Evolutionary conservation across 2,797 vertebrate genomes (phyloP), one percentile per base, ranked within the genome.

Genomic region (Esox masquinongy): DNA sequence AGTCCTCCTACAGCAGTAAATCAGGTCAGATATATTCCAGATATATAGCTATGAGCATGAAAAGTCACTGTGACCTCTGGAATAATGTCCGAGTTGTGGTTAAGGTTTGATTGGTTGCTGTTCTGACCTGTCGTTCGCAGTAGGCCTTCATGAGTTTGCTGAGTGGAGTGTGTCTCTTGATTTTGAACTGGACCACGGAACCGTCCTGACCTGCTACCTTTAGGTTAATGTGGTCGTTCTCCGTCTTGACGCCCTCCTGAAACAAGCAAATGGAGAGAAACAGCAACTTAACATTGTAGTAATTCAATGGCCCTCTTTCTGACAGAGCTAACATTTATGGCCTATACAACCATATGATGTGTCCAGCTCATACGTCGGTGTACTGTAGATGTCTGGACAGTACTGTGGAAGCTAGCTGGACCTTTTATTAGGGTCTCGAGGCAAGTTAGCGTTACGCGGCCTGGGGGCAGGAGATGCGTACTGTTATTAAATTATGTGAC

Each of bases 121-220:
- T 15, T 53, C 89, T 82, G 85, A 97, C 97, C 97, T 97, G 96
- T 88, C 96, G 94, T 93, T 97, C 96, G 77, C 97, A 98, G 90
- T 97, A 97, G 0, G 95, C 97, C 91, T 96, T 96, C 98, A 99
- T 97, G 82, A 97, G 93, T 94, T 97, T 97, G 94, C 94, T 96
- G 87, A 99, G 95, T 0, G 96, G 96, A 15, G 96, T 96, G 92
- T 97, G 97, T 81, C 96, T 94, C 91, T 97, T 99, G 84, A 97
- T 98, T 90, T 98, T 96, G 86, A 99, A 98, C 89, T 96, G 96
- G 89, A 97, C 96, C 88, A 97, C 95, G 0, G 97, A 98, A 36
- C 97, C 97, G 79, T 97, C 97, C 86, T 97, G 96, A 19, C 95
- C 96, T 0, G 95, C 96, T 85, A 97, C 97, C 88, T 97, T 99